A percentile compares a stretch with the other conserved stretches of the same genome.
Conservation (phyloP, 2,113 vertebrate species). For the Equus quagga region DNA sequence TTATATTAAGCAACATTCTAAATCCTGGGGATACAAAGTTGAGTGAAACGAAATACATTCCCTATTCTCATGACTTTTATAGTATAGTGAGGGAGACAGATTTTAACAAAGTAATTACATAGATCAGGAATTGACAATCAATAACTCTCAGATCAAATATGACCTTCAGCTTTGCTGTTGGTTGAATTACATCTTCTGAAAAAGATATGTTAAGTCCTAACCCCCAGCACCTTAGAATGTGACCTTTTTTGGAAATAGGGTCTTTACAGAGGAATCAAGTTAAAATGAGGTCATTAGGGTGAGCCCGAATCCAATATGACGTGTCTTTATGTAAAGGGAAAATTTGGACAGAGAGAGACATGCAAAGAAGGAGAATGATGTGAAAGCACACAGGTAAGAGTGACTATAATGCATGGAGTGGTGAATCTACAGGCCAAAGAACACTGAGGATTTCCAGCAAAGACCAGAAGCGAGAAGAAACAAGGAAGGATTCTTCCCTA, state of each 20-base stretch:
- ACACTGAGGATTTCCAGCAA: background rate
- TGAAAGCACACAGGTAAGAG: background rate
- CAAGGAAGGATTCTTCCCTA: background rate
- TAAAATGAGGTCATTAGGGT: background rate
- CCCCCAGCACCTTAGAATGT: background rate
- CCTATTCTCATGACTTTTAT: background rate
- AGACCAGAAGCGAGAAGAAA: background rate
- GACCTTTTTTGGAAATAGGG: background rate
- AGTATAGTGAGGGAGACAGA: background rate
- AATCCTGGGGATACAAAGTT: background rate
- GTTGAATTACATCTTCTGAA: background rate
- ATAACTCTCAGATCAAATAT: background rate
- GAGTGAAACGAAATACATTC: background rate
- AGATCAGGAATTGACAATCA: background rate
- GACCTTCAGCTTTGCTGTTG: background rate
- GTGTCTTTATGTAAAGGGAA: background rate
- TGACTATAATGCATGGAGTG: background rate
- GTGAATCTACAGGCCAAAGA: background rate
- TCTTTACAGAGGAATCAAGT: background rate
- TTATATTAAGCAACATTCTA: background rate
- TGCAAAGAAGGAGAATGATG: background rate
- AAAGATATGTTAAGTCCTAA: background rate
- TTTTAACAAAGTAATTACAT: background rate
- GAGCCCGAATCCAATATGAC: background rate
- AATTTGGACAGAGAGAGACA: background rate